These are phyloP conservation scores for Gyrodactylus salaris DNA, from an alignment of 1,140 invertebrate genomes.

Conservation along the genomic window DNA sequence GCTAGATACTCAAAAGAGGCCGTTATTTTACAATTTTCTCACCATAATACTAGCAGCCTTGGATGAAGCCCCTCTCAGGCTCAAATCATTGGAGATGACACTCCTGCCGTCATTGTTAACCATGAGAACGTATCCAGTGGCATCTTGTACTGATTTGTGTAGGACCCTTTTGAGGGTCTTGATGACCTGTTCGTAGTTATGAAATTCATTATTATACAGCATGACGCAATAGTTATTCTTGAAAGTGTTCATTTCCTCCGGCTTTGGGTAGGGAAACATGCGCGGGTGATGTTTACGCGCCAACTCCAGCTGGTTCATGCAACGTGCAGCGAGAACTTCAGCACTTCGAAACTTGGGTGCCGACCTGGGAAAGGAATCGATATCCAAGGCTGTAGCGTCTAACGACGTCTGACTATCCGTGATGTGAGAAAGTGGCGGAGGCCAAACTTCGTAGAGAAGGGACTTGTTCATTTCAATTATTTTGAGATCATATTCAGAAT, in stretches of 20 bases:
- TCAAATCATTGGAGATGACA: neutral
- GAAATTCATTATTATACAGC: constrained; percentile 5
- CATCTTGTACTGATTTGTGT: neutral
- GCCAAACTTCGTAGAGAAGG: neutral
- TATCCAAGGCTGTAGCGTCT: neutral
- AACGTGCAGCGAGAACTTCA: neutral
- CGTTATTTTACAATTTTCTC: too few species aligned
- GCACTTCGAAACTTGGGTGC: neutral
- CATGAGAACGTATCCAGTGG: neutral
- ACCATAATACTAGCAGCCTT: neutral
- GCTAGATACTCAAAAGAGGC: too few species aligned
- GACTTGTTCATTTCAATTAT: neutral
- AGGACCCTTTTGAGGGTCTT: neutral
- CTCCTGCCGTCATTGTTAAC: neutral
- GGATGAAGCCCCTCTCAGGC: neutral
- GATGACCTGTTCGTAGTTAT: constrained; percentile 4
- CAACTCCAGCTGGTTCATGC: neutral
- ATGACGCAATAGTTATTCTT: neutral
- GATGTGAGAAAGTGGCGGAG: neutral
- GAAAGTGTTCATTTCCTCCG: neutral
- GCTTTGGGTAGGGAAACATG: neutral
- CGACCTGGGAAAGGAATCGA: neutral
- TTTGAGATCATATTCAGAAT: neutral
- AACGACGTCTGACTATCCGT: neutral
- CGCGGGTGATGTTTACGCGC: neutral